phyloP scores from a whole-genome alignment of 1,140 invertebrate genomes.

The Camponotus vicinus region DNA sequence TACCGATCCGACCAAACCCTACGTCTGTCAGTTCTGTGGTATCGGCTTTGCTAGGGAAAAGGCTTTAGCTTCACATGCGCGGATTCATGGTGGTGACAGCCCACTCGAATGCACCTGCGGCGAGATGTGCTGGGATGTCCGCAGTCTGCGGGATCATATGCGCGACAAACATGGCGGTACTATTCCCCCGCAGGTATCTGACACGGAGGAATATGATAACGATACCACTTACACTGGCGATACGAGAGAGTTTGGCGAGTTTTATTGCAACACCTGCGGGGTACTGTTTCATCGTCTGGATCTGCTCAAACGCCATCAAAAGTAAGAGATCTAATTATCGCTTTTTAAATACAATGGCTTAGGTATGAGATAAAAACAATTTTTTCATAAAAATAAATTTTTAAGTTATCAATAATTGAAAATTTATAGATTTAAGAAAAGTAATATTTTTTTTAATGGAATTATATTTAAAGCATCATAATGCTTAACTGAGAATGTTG shows the following conservation, averaged over 20 bases:
- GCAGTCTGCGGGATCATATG: conserved; percentile 89
- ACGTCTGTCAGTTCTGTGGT: conserved; percentile 93
- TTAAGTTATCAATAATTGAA: not conserved
- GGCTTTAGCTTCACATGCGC: conserved; percentile 90
- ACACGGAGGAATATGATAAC: conserved; percentile 85
- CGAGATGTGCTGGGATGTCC: conserved; percentile 92
- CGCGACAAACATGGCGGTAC: conserved; percentile 87
- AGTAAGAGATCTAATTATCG: conserved; percentile 78
- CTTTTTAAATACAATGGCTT: not conserved
- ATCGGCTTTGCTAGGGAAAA: conserved; percentile 93
- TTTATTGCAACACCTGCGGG: conserved; percentile 92
- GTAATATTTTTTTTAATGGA: not conserved
- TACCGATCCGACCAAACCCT: conserved; percentile 91
- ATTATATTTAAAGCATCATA: not conserved
- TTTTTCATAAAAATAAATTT: not conserved
- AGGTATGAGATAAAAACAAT: not conserved
- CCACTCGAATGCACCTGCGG: conserved; percentile 92
- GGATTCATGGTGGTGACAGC: conserved; percentile 91
- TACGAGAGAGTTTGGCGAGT: conserved; percentile 89
- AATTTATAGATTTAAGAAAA: not conserved
- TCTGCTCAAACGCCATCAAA: conserved; percentile 90
- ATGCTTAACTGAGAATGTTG: not conserved
- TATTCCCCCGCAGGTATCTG: conserved; percentile 77
- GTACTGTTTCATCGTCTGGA: conserved; percentile 92
- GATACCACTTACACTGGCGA: conserved; percentile 88